Evolutionary conservation across 2,113 vertebrate genomes (phyloP).

Genomic region (Chascanopsetta lugubris): DNA sequence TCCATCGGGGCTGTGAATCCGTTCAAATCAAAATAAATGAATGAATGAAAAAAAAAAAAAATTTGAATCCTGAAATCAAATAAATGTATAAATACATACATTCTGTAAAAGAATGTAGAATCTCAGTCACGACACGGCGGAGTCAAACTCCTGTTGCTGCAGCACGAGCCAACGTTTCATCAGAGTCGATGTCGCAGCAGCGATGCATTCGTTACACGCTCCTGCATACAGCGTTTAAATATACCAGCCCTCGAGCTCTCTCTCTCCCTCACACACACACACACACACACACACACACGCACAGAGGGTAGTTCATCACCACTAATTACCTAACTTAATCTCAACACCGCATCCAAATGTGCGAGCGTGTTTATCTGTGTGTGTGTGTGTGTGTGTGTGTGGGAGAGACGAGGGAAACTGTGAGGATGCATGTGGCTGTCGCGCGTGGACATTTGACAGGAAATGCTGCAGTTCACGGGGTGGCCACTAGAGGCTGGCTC

Average conservation of each 20-base stretch:
- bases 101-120: no score
- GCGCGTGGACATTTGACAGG: neutral
- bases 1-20: no score
- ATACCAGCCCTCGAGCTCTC: conserved; percentile 7
- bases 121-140: conserved; percentile 12
- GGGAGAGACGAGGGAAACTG: conserved; percentile 15
- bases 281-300: conserved; percentile 5
- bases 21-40: no score
- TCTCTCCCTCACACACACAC: conserved; percentile 15
- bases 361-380: conserved; percentile 45
- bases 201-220: conserved; percentile 14
- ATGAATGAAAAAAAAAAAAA: no score
- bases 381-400: conserved; percentile 42
- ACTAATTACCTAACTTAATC: conserved; percentile 64
- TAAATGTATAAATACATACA: no score
- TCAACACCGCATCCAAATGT: conserved; percentile 55
- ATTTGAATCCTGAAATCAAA: no score
- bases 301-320: conserved; percentile 53
- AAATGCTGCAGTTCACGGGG: neutral
- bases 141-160: conserved; percentile 29
- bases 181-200: conserved; percentile 9
- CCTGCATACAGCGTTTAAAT: conserved; percentile 24
- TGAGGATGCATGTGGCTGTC: conserved; percentile 6
- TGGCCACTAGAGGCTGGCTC: no score
- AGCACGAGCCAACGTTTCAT: conserved; percentile 40